phyloP scores from a whole-genome alignment of 2,113 vertebrate genomes.

The Connochaetes taurinus region DNA sequence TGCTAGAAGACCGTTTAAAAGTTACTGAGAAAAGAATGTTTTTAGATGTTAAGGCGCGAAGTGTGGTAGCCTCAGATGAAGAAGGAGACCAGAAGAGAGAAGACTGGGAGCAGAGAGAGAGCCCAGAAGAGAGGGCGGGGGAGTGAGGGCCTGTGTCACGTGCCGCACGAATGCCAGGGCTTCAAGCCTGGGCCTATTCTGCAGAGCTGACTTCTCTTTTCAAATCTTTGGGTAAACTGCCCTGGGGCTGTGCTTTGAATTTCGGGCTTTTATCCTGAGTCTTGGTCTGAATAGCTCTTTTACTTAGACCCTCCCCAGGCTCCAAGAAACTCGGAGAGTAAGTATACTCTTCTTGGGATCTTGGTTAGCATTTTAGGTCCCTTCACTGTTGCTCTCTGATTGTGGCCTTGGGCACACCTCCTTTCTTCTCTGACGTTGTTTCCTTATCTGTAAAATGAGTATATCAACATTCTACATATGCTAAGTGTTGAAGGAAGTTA shows the following conservation, averaged over 20 bases:
- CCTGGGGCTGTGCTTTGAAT: neutral
- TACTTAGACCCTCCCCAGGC: neutral
- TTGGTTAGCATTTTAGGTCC: neutral
- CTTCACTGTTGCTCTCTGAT: neutral
- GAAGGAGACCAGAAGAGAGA: neutral
- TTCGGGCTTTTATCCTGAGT: neutral
- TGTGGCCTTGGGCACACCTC: neutral
- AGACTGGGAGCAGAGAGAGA: neutral
- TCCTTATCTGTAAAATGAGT: neutral
- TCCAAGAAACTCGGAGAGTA: neutral
- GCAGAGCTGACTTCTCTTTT: neutral
- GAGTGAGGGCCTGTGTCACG: accelerated
- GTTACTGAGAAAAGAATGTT: neutral
- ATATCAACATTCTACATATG: no score
- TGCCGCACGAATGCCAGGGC: no score
- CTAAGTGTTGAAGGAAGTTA: neutral
- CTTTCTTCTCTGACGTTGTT: neutral
- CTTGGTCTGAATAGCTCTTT: neutral
- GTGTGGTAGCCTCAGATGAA: neutral
- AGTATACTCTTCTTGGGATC: neutral
- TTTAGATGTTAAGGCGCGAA: neutral
- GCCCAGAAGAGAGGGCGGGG: neutral
- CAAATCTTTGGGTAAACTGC: neutral
- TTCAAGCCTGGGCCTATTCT: neutral
- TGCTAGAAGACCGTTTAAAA: neutral